Evolutionary conservation across 2,797 vertebrate genomes (phyloP).

Genomic region (Astyanax mexicanus): DNA sequence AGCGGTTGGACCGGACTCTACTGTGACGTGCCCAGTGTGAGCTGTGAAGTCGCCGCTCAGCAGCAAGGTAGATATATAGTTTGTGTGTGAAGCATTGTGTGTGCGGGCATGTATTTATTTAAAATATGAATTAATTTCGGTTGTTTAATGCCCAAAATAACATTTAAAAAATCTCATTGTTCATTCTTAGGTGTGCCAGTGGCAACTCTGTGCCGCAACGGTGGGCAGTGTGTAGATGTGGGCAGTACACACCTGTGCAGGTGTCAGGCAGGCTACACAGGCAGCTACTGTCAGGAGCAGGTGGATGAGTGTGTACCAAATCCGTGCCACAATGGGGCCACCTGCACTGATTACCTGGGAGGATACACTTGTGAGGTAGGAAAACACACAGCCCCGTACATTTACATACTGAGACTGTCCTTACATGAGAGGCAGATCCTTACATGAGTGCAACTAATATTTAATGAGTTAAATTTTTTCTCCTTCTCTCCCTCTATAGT

Average conservation of each 20-base stretch:
- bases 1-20: conserved; percentile 93
- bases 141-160: no score
- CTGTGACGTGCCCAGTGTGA: conserved; percentile 94
- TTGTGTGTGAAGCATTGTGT: not conserved
- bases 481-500: conserved; percentile 73
- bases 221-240: conserved; percentile 88
- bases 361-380: conserved; percentile 94
- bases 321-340: conserved; percentile 95
- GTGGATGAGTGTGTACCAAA: conserved; percentile 94
- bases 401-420: not conserved
- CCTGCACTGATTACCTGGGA: conserved; percentile 93
- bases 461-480: not conserved
- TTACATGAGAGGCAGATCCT: no score
- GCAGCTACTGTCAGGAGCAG: conserved; percentile 97
- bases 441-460: not conserved
- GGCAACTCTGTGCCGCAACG: conserved; percentile 85
- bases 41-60: conserved; percentile 93
- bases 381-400: no score
- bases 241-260: conserved; percentile 93
- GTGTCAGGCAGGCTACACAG: conserved; percentile 92
- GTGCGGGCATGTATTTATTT: not conserved
- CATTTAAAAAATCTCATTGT: no score
- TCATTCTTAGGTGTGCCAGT: conserved; percentile 81
- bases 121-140: not conserved
- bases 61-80: conserved; percentile 82